Evolutionary conservation across 2,888 invertebrate genomes (phyloP), one percentile per base, ranked within the genome.

Genomic region (Caenorhabditis wallacei): DNA sequence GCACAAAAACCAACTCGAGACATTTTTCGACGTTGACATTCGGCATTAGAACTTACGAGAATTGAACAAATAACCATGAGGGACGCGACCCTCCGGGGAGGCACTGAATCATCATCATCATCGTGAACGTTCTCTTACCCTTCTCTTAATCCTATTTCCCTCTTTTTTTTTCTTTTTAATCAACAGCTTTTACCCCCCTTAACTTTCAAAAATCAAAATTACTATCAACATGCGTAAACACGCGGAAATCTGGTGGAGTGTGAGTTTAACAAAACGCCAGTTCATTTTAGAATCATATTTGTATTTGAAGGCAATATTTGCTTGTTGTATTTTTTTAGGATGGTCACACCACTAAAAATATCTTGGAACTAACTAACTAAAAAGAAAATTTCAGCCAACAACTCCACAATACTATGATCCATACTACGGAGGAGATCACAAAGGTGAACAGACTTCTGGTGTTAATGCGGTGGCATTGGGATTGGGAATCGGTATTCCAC

Each of bases 401-500:
- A 79, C 78, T 7, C 82, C 82, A 10, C 68, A 43, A 46, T 82
- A 82, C 61, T 82, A 82, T 63, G 82, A 82, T 70, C 82, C 82
- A 18, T 82, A 82, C 56, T 63, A 79, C 22, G 78, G 78, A 0
- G 78, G 82, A 0, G 69, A 75, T 22, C 70, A 79, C 54, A 72
- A 72, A 8, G 2, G 37, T 0, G 51, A 71, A 11, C n/a, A 8
- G 26, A 43, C 43, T 0, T 69, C 70, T 0, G 72, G 72, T n/a
- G 72, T 54, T 5, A 82, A 82, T 53, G 78, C 78, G 79, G 87
- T 84, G 11, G 85, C 84, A 3, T 61, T 87, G 8, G 87, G 87
- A 30, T 46, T 87, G 22, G 85, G 85, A 3, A 56, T 87, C 0
- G 87, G 87, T 18, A 81, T 87, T 10, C 79, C 82, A 20, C 54